Conservation (phyloP, 2,888 invertebrate species). For the Eurois occulta region DNA sequence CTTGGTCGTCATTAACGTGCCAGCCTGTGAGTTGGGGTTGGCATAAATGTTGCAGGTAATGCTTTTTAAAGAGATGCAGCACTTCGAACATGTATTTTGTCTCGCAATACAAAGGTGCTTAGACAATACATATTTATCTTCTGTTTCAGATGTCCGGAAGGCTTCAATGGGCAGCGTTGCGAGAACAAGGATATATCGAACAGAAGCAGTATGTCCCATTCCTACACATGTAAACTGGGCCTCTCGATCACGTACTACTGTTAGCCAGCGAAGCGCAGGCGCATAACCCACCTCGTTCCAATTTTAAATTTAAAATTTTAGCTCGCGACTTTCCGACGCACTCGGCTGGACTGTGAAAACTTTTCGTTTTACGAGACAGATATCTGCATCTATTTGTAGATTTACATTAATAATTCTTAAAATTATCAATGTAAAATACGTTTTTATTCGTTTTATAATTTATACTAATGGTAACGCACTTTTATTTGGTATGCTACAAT, state of each 20-base stretch:
- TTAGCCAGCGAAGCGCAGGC: conserved; percentile 89
- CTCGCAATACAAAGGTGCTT: neutral
- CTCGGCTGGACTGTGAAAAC: conserved; percentile 77
- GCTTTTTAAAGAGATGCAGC: neutral
- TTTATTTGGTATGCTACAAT: conserved; percentile 46
- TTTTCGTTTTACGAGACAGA: conserved; percentile 62
- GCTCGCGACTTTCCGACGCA: conserved; percentile 77
- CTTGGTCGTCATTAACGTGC: neutral
- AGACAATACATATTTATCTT: conserved; percentile 22
- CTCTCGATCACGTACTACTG: conserved; percentile 94
- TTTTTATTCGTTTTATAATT: conserved; percentile 55
- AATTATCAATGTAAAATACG: conserved; percentile 49
- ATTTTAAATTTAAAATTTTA: conserved; percentile 80
- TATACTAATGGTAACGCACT: conserved; percentile 49
- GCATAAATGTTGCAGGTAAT: neutral
- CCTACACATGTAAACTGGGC: conserved; percentile 95
- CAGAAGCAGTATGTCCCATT: conserved; percentile 94
- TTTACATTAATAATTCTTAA: conserved; percentile 51
- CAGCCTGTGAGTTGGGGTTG: neutral
- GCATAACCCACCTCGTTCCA: conserved; percentile 87
- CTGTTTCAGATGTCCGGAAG: conserved; percentile 94
- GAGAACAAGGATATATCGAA: conserved; percentile 94
- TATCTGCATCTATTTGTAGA: conserved; percentile 66
- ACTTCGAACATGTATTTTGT: neutral
- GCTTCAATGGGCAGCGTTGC: conserved; percentile 95